Percentiles rank a stretch among this genome's conserved stretches.
phyloP scores from a whole-genome alignment of 2,888 invertebrate species.

The Pteria penguin region DNA sequence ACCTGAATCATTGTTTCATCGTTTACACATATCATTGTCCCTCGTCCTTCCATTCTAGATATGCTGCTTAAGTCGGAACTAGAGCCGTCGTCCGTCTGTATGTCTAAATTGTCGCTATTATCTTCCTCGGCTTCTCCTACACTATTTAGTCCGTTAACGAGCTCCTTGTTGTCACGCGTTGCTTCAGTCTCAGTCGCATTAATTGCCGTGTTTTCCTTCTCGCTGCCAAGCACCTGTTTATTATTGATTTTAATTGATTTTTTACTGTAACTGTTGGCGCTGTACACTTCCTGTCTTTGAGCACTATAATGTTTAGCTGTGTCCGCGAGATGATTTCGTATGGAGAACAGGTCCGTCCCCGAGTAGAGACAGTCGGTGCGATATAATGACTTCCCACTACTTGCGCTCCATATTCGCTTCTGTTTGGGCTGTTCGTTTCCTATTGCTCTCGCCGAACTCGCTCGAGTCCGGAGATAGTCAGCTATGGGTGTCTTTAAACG shows the following conservation, averaged over 20 bases:
- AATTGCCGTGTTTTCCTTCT: conserved; percentile 31
- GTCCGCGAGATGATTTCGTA: conserved; percentile 54
- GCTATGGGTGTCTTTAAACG: neutral
- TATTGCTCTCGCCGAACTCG: conserved; percentile 3
- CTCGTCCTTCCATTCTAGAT: conserved; percentile 38
- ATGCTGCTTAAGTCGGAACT: conserved; percentile 29
- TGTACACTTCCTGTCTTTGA: conserved; percentile 50
- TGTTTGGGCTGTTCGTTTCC: neutral
- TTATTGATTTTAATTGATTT: conserved; percentile 45
- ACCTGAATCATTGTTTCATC: conserved; percentile 48
- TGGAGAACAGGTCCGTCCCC: conserved; percentile 51
- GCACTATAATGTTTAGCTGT: conserved; percentile 57
- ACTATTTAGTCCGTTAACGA: conserved; percentile 13
- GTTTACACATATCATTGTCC: conserved; percentile 29
- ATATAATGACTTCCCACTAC: conserved; percentile 36
- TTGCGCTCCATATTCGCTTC: conserved; percentile 21
- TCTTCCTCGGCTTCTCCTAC: conserved; percentile 23
- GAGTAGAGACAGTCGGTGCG: conserved; percentile 9
- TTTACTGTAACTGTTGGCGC: conserved; percentile 33
- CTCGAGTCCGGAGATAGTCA: conserved; percentile 1
- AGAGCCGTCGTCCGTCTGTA: conserved; percentile 1
- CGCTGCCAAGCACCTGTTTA: conserved; percentile 33
- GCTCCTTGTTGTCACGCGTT: conserved; percentile 9
- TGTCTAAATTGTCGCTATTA: conserved; percentile 23
- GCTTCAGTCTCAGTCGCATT: no score